A percentile compares a stretch with the other conserved stretches of the same genome.
These are phyloP conservation scores for Cyphomyrus discorhynchus DNA, from an alignment of 2,113 vertebrate species.

Conservation along the genomic window DNA sequence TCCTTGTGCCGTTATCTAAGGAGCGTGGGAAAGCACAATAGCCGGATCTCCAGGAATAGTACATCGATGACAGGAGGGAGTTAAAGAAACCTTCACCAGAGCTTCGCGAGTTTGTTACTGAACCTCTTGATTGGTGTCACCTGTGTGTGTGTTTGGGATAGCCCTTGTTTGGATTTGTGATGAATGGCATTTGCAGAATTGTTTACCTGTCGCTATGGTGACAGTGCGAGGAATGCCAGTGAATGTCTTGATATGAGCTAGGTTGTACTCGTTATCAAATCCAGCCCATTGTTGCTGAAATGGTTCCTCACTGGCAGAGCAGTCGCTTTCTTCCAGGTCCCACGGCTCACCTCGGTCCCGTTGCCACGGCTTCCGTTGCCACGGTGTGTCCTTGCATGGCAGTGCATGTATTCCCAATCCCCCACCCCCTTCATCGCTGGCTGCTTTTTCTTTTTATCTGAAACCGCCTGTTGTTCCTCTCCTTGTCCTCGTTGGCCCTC, in stretches of 20 bases:
- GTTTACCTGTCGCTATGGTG: not conserved
- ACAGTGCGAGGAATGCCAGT: not conserved
- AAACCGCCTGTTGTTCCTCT: not conserved
- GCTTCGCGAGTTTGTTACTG: not conserved
- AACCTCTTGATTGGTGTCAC: not conserved
- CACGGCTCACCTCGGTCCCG: not conserved
- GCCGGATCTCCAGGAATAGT: not conserved
- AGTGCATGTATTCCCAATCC: not conserved
- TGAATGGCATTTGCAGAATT: not conserved
- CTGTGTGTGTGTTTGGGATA: not conserved
- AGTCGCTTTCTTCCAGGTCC: not conserved
- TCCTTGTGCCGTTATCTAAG: not conserved
- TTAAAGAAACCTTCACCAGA: not conserved
- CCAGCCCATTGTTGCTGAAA: not conserved
- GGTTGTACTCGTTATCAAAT: not conserved
- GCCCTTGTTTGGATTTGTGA: not conserved
- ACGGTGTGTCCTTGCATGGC: not conserved
- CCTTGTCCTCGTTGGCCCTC: constrained; percentile 16
- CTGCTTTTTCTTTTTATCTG: constrained; percentile 8
- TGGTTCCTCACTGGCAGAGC: not conserved
- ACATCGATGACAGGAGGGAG: not conserved
- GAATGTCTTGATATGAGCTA: not conserved
- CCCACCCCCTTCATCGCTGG: not conserved
- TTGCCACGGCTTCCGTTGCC: not conserved
- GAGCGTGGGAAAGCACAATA: not conserved